Conservation (phyloP, 1,140 invertebrate genomes). For the Argopecten irradians region DNA sequence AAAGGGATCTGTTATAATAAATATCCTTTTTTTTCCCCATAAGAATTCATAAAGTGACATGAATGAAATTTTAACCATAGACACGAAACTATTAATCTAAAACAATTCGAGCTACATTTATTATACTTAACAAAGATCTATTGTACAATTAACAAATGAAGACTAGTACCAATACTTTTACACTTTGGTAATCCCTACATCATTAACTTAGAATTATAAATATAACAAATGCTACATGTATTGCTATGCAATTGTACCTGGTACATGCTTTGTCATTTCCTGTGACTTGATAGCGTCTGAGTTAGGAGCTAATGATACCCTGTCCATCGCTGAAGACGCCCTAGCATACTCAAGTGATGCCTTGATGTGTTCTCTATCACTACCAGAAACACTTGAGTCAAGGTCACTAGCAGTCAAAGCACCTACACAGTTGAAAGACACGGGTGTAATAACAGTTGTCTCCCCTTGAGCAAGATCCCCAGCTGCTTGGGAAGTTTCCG, state of each 20-base stretch:
- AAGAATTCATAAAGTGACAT: not conserved
- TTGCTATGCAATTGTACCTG: constrained; percentile 30
- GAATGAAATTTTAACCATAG: not conserved
- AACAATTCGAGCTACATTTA: not conserved
- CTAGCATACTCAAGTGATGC: constrained; percentile 6
- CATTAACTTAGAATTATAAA: not conserved
- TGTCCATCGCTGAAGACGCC: constrained; percentile 32
- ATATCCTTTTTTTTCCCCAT: not conserved
- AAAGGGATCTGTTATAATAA: not conserved
- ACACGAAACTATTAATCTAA: not conserved
- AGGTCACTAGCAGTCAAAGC: not conserved
- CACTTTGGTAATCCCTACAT: not conserved
- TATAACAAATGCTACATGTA: not conserved
- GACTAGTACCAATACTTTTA: not conserved
- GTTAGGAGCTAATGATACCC: constrained; percentile 9
- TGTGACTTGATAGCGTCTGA: constrained; percentile 27
- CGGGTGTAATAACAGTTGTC: constrained; percentile 24
- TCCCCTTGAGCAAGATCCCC: constrained; percentile 27
- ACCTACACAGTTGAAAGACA: constrained; percentile 46
- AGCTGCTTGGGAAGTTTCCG: constrained; percentile 32
- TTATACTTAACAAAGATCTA: not conserved
- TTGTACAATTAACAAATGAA: not conserved
- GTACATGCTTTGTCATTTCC: constrained; percentile 29
- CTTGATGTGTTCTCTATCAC: not conserved
- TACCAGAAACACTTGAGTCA: not conserved